Evolutionary conservation across 1,140 invertebrate genomes (phyloP), one percentile per base, ranked within the genome.

Genomic region (Trigoniulus corallinus): DNA sequence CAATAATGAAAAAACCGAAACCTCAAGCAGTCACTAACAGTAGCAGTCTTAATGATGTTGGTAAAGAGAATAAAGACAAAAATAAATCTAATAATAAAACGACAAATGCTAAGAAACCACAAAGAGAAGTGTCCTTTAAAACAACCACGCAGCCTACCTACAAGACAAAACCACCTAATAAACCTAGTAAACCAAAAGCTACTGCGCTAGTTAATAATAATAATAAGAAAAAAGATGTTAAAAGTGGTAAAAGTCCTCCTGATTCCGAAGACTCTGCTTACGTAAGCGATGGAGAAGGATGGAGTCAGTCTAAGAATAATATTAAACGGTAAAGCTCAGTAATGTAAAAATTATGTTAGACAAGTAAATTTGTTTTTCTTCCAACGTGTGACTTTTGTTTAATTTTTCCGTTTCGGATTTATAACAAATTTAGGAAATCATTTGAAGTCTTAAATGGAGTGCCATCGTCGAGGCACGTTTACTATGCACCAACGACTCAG

Each of bases 231-330:
- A 34, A 34, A 15, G 29, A 34, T 7, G 29, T 7, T 15, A 44
- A 44, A 44, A 44, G 42, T 20, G 29, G 29, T 15, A 44, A 44
- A 44, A 44, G 42, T 20, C 42, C 42, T 10, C 12, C 12, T 18
- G 42, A 44, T 24, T 44, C 42, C 7, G 42, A 44, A 44, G 42
- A 44, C 21, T 44, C 42, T 20, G 42, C 42, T 7, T 44, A 44
- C 21, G 18, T 44, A 12, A 44, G 42, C 21, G 42, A 44, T 7
- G 18, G 4, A 7, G 42, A 44, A 44, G 42, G 42, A 44, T 10
- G 42, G 42, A 24, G 42, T 18, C 12, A 39, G 18, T 13, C 12
- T 39, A 39, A 39, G 37, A 39, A 13, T 39, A 13, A 12, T 13
- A 39, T 12, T 39, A 39, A 39, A 12, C 12, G 37, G 37, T 12